These are phyloP conservation scores for Cryptotermes secundus DNA, from an alignment of 1,140 invertebrate genomes.

Conservation along the genomic window DNA sequence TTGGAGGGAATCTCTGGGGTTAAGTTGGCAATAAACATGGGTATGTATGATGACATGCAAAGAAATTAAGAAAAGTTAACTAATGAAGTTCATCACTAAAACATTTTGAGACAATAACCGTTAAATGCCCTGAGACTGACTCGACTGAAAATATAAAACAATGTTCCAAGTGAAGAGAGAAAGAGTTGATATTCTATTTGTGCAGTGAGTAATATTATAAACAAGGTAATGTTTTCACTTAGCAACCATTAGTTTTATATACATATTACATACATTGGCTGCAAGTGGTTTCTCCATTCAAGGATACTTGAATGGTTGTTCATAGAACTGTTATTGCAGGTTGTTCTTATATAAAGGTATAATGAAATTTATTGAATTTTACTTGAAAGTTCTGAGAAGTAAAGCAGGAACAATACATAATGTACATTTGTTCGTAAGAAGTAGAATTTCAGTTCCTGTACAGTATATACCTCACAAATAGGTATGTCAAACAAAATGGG, in stretches of 20 bases:
- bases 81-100: not conserved
- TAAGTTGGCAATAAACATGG: not conserved
- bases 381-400: not conserved
- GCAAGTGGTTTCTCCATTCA: not conserved
- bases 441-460: not conserved
- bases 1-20: not conserved
- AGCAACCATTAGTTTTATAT: not conserved
- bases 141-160: not conserved
- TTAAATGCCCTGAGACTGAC: not conserved
- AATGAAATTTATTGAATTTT: not conserved
- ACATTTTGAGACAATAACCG: not conserved
- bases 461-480: not conserved
- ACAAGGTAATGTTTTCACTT: not conserved
- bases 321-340: not conserved
- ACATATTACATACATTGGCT: not conserved
- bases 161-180: not conserved
- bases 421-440: not conserved
- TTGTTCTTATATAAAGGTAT: not conserved
- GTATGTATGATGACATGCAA: not conserved
- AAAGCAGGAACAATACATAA: not conserved
- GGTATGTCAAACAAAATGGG: not conserved
- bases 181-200: not conserved
- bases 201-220: slow-evolving; percentile 9
- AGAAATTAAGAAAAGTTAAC: not conserved
- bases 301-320: not conserved